Evolutionary conservation across 1,140 invertebrate genomes (phyloP).

Genomic region (Hylyphantes graminicola): DNA sequence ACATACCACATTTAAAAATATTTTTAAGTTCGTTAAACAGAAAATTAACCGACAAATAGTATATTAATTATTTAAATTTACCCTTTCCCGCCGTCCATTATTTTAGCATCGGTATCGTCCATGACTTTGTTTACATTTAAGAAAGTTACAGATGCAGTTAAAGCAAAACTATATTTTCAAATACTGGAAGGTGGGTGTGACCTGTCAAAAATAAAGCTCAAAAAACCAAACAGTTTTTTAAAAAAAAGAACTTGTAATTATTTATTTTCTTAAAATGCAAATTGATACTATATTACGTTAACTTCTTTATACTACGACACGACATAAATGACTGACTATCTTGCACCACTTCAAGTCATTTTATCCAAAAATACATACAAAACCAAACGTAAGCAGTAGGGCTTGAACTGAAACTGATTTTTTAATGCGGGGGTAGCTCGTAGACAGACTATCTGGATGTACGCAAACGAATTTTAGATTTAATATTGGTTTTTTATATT

Average conservation of each 20-base stretch:
- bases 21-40: no score
- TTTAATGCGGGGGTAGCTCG: no score
- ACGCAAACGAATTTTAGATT: no score
- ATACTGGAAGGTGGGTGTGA: neutral
- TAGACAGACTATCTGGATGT: no score
- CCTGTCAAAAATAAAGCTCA: no score
- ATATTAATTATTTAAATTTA: constrained; percentile 40
- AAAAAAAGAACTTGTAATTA: no score
- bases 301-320: neutral
- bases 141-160: constrained; percentile 39
- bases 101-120: constrained; percentile 28
- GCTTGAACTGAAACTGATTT: constrained; percentile 21
- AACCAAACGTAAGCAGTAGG: constrained; percentile 41
- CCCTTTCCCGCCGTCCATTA: constrained; percentile 38
- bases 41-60: no score
- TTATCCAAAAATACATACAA: neutral
- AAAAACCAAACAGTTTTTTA: no score
- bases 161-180: neutral
- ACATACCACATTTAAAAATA: no score
- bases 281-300: no score
- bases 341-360: constrained; percentile 10
- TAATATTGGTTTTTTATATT: no score
- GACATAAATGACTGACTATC: neutral
- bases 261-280: no score
- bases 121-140: constrained; percentile 41